These are phyloP conservation scores for Matsumurasca onukii DNA, from an alignment of 1,140 invertebrate species.

Conservation along the genomic window DNA sequence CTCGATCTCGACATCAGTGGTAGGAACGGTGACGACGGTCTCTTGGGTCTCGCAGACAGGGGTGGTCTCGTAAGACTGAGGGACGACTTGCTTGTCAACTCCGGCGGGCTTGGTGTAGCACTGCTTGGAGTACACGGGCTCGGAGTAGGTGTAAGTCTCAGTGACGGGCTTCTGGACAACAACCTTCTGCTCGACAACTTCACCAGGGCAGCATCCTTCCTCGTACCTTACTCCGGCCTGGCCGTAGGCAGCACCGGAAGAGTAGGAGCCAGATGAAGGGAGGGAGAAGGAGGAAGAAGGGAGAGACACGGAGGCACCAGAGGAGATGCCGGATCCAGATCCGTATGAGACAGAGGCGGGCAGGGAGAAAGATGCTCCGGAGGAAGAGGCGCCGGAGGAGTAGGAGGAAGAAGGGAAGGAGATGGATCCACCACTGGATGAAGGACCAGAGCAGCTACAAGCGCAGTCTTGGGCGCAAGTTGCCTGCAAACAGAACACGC, in stretches of 20 bases:
- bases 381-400: background rate
- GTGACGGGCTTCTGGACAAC: slow-evolving; percentile 2
- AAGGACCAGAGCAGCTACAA: no score
- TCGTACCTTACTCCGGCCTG: background rate
- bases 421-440: background rate
- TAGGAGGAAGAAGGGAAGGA: background rate
- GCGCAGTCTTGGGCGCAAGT: background rate
- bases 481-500: background rate
- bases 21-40: background rate
- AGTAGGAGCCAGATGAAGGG: background rate
- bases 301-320: background rate
- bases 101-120: background rate
- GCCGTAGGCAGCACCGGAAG: background rate
- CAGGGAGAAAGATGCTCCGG: background rate
- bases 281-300: background rate
- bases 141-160: background rate
- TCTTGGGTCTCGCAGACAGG: background rate
- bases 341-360: background rate
- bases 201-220: slow-evolving; percentile 4
- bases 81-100: background rate
- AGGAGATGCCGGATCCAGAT: background rate
- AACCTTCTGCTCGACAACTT: slow-evolving; percentile 2
- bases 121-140: slow-evolving; percentile 11
- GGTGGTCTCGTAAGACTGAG: background rate
- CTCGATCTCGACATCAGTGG: background rate